Evolutionary conservation across 2,888 invertebrate species (phyloP).

Genomic region (Aphidius colemani): DNA sequence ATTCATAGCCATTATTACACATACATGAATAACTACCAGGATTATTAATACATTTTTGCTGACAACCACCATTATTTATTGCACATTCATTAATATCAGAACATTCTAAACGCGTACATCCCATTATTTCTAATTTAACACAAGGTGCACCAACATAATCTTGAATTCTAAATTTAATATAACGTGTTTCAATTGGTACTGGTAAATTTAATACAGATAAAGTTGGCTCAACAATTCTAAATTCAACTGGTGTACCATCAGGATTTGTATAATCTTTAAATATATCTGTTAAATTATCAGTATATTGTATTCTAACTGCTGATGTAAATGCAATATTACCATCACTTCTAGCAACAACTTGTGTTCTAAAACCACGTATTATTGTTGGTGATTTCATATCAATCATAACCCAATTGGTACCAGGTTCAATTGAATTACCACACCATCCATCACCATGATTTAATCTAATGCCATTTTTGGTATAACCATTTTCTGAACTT

Average conservation of each 20-base stretch:
- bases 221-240: constrained; percentile 86
- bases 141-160: constrained; percentile 90
- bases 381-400: constrained; percentile 89
- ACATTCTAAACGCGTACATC: constrained; percentile 88
- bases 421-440: constrained; percentile 82
- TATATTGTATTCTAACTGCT: constrained; percentile 83
- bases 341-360: constrained; percentile 82
- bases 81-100: constrained; percentile 87
- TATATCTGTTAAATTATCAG: constrained; percentile 84
- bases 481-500: constrained; percentile 79
- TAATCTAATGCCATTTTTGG: constrained; percentile 80
- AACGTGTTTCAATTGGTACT: constrained; percentile 89
- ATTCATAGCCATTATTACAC: constrained; percentile 89
- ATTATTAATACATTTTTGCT: constrained; percentile 89
- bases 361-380: constrained; percentile 87
- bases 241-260: constrained; percentile 91
- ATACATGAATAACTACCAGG: constrained; percentile 87
- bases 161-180: constrained; percentile 79
- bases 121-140: constrained; percentile 88
- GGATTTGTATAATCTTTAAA: constrained; percentile 92
- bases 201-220: constrained; percentile 90
- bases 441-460: constrained; percentile 90
- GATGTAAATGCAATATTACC: constrained; percentile 87
- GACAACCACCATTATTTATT: constrained; percentile 86
- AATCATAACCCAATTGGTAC: constrained; percentile 85